Conservation (phyloP, 2,113 vertebrate species). For the Lepus americanus region DNA sequence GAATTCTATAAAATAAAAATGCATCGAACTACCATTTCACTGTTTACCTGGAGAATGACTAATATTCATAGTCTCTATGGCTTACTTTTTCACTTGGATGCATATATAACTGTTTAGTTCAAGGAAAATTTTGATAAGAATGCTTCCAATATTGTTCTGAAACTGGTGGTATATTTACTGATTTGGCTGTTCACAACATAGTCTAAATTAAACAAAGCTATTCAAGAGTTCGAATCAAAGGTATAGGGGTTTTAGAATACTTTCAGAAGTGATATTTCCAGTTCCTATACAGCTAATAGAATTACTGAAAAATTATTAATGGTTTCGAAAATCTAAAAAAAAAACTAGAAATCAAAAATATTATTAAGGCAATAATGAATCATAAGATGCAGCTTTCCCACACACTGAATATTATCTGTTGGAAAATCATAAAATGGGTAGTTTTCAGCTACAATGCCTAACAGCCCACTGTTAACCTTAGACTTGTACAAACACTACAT, state of each 20-base stretch:
- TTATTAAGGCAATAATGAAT: background rate
- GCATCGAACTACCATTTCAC: background rate
- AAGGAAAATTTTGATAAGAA: background rate
- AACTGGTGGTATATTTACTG: background rate
- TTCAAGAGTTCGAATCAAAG: background rate
- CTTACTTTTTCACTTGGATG: background rate
- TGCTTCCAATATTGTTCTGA: background rate
- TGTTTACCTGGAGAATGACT: background rate
- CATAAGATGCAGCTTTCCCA: background rate
- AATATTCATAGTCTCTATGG: background rate
- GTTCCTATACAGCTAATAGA: conserved; percentile 21
- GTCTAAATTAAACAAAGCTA: background rate
- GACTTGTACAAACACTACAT: background rate
- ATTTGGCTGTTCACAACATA: background rate
- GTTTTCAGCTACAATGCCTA: background rate
- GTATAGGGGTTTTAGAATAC: background rate
- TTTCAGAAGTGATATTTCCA: conserved; percentile 14
- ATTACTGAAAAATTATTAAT: background rate
- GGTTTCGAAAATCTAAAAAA: background rate
- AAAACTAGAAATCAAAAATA: background rate
- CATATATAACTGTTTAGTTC: background rate
- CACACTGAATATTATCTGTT: background rate
- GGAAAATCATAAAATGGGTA: background rate
- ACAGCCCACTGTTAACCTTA: background rate
- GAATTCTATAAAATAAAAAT: background rate